Evolutionary conservation across 2,113 vertebrate genomes (phyloP).

Genomic region (Thryonomys swinderianus): DNA sequence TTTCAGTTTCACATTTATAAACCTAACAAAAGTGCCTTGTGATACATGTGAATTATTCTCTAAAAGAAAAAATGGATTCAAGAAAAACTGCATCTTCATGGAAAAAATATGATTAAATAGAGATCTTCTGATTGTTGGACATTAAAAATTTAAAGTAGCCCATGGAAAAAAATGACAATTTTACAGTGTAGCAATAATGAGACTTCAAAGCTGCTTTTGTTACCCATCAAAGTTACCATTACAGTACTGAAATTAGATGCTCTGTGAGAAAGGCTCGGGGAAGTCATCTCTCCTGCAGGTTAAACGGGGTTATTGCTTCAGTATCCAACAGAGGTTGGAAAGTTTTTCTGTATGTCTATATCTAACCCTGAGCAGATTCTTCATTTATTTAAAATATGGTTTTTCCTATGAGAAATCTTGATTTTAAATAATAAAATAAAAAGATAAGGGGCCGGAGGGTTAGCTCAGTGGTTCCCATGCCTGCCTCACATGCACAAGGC

Average conservation of each 20-base stretch:
- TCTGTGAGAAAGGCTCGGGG: not conserved
- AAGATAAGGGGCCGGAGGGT: no score
- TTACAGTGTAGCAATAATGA: not conserved
- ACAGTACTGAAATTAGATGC: not conserved
- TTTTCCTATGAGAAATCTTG: not conserved
- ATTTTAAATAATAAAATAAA: not conserved
- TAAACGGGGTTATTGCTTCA: not conserved
- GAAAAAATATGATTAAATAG: constrained; percentile 28
- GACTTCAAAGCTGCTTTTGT: constrained; percentile 39
- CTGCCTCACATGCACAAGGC: no score
- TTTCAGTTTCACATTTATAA: constrained; percentile 55
- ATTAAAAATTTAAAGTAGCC: constrained; percentile 17
- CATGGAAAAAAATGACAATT: not conserved
- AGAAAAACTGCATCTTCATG: not conserved
- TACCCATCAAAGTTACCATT: not conserved
- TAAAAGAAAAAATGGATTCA: constrained; percentile 33
- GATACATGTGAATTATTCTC: constrained; percentile 21
- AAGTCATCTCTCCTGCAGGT: not conserved
- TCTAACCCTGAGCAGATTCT: not conserved
- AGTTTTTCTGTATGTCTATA: not conserved
- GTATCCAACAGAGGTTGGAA: not conserved
- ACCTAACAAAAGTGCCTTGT: constrained; percentile 39
- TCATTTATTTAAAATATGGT: constrained; percentile 3
- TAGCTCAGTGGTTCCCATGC: no score
- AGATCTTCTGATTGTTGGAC: not conserved